Evolutionary conservation across 2,797 vertebrate species (phyloP).

Genomic region (Sylvia borin): DNA sequence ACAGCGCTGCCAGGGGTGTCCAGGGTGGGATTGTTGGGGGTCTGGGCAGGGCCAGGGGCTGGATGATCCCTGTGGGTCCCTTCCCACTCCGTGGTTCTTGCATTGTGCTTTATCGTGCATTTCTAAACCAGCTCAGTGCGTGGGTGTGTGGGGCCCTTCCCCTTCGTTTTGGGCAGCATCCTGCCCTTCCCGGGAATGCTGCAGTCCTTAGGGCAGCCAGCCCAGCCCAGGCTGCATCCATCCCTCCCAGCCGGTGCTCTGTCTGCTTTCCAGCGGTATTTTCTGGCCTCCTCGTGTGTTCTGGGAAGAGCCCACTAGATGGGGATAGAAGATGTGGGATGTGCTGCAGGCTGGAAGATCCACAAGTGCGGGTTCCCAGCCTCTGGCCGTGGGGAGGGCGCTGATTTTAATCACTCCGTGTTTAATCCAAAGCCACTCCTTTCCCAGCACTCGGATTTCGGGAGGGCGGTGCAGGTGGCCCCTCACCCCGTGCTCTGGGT

Average conservation of each 20-base stretch:
- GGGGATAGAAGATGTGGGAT: not conserved
- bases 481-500: not conserved
- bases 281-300: not conserved
- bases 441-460: not conserved
- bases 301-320: constrained; percentile 60
- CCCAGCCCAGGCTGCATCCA: not conserved
- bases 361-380: not conserved
- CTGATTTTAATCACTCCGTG: rapidly evolving
- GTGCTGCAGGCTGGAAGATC: not conserved
- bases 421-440: not conserved
- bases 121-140: not conserved
- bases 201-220: not conserved
- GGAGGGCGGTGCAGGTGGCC: rapidly evolving
- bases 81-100: not conserved
- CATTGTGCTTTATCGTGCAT: rapidly evolving
- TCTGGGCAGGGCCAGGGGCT: not conserved
- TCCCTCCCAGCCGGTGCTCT: not conserved
- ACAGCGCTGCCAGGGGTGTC: not conserved
- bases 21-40: not conserved
- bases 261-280: rapidly evolving
- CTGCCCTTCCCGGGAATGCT: not conserved
- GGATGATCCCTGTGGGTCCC: not conserved
- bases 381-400: rapidly evolving
- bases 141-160: not conserved
- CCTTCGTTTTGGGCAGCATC: not conserved